These are phyloP conservation scores for Dynastes tityus DNA, from an alignment of 2,888 invertebrate species.

Conservation along the genomic window DNA sequence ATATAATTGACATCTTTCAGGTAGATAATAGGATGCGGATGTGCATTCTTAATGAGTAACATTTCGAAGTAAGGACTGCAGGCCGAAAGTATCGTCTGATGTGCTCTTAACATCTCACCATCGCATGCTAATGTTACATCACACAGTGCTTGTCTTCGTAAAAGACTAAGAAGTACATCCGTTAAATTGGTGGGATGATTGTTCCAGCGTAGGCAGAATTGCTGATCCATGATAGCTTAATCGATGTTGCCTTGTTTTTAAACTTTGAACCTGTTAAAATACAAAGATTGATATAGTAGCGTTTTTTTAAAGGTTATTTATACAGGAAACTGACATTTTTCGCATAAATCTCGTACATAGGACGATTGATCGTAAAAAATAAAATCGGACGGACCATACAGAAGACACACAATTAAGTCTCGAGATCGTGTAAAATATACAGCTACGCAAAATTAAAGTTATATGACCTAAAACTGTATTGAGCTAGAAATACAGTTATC, in stretches of 20 bases:
- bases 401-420: slow-evolving; percentile 28
- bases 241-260: slow-evolving; percentile 28
- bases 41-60: slow-evolving; percentile 89
- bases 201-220: slow-evolving; percentile 96
- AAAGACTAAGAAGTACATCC: slow-evolving; percentile 89
- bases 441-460: slow-evolving; percentile 66
- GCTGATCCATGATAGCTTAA: slow-evolving; percentile 74
- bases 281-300: slow-evolving; percentile 23
- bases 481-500: slow-evolving; percentile 70
- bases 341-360: slow-evolving; percentile 4
- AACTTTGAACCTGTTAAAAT: slow-evolving; percentile 50
- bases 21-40: slow-evolving; percentile 94
- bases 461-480: slow-evolving; percentile 71
- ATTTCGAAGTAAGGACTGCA: slow-evolving; percentile 96
- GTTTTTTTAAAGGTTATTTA: slow-evolving; percentile 33
- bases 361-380: slow-evolving; percentile 14
- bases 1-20: slow-evolving; percentile 92
- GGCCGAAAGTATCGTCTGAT: slow-evolving; percentile 93
- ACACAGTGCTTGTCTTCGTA: slow-evolving; percentile 91
- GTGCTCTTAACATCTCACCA: slow-evolving; percentile 92
- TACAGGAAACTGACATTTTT: slow-evolving; percentile 29
- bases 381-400: neutral
- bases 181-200: slow-evolving; percentile 94
- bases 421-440: slow-evolving; percentile 52
- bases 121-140: slow-evolving; percentile 95